Evolutionary conservation across 64 coral and sea anemone species (phyloP).

Genomic region (Montipora sp.): DNA sequence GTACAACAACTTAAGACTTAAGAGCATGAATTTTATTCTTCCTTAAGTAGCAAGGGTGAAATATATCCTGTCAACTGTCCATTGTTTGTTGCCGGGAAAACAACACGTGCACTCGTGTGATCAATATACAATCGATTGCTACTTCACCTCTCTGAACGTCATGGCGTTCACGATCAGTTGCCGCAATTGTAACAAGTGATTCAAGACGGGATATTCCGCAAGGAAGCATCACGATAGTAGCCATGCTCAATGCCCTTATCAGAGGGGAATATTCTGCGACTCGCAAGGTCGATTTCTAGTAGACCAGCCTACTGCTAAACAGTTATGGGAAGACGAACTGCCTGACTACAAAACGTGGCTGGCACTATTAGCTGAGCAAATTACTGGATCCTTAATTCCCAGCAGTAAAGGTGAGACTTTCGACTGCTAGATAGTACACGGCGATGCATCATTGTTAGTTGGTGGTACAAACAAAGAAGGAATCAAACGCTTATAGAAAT

Average conservation of each 20-base stretch:
- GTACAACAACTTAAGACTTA: too few species aligned
- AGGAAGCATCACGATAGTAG: not conserved
- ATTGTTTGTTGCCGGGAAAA: not conserved
- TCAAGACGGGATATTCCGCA: constrained; percentile 16
- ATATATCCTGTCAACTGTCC: not conserved
- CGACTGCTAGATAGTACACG: too few species aligned
- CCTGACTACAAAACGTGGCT: constrained; percentile 12
- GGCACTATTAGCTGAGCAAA: constrained; percentile 15
- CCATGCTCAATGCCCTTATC: not conserved
- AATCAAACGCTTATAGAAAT: not conserved
- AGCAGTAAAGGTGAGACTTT: constrained; percentile 11
- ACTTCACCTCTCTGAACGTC: not conserved
- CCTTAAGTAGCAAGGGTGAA: too few species aligned
- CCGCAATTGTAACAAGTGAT: not conserved
- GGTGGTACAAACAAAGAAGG: not conserved
- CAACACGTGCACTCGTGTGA: not conserved
- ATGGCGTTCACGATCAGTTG: constrained; percentile 30
- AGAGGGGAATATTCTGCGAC: not conserved
- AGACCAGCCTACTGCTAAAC: not conserved
- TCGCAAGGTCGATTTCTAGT: not conserved
- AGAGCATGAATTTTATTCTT: too few species aligned
- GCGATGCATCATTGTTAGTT: not conserved
- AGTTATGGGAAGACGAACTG: not conserved
- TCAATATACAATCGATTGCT: not conserved
- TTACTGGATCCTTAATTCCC: constrained; percentile 4